A percentile compares a stretch with the other conserved stretches of the same genome.
Conservation (phyloP, 2,113 vertebrate species). For the Balaeniceps rex region DNA sequence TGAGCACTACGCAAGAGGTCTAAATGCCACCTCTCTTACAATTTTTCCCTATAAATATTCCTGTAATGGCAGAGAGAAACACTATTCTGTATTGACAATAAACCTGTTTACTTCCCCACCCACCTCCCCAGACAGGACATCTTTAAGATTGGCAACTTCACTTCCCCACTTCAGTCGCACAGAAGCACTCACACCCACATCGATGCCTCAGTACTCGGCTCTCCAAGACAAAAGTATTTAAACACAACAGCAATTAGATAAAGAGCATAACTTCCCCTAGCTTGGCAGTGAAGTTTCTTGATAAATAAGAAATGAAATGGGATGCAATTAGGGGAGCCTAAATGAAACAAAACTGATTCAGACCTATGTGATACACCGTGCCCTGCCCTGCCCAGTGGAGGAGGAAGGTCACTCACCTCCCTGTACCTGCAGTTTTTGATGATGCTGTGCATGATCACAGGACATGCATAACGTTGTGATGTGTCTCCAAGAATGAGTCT, state of each 20-base stretch:
- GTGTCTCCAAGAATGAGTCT: background rate
- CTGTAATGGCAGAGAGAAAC: background rate
- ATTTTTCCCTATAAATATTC: background rate
- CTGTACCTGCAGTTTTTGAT: background rate
- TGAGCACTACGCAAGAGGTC: background rate
- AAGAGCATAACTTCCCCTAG: background rate
- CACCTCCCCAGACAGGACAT: background rate
- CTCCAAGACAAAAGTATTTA: background rate
- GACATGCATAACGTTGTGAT: rapidly evolving
- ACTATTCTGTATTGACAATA: background rate
- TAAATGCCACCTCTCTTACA: background rate
- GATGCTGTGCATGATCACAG: background rate
- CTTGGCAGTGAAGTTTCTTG: background rate
- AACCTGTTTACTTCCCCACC: background rate
- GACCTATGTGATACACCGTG: background rate
- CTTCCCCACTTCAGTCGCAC: background rate
- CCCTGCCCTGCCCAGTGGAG: background rate
- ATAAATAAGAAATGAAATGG: background rate
- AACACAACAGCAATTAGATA: background rate
- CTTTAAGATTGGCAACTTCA: background rate
- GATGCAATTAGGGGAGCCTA: background rate
- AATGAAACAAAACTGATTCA: background rate
- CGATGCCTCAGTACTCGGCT: background rate
- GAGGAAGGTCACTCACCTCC: background rate
- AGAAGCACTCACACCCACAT: background rate